A percentile compares a stretch with the other conserved stretches of the same genome.
Evolutionary conservation across 2,797 vertebrate genomes (phyloP).

Genomic region (Mionectes olivaceus): DNA sequence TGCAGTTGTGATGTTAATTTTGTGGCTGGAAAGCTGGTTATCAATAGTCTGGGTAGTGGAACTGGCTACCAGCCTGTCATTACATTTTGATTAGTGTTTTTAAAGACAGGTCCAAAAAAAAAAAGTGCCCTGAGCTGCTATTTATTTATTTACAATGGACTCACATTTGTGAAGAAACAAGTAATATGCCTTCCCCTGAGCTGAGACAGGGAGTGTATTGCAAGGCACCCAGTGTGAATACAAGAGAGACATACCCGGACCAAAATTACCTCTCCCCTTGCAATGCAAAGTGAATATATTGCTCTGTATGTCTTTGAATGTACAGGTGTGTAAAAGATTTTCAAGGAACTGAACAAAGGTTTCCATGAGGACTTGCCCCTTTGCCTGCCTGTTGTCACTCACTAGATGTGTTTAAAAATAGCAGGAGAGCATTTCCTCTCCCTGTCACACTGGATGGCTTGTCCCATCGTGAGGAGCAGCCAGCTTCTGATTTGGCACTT

Average conservation of each 20-base stretch:
- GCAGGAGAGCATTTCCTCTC: neutral
- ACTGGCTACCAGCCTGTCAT: constrained; percentile 56
- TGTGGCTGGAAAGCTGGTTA: constrained; percentile 49
- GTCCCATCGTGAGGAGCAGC: neutral
- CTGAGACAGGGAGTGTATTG: constrained; percentile 7
- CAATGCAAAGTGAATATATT: neutral
- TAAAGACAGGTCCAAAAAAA: constrained; percentile 36
- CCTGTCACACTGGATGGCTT: fast-evolving
- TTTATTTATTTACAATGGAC: constrained; percentile 46
- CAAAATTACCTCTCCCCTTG: neutral
- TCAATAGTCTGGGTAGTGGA: constrained; percentile 21
- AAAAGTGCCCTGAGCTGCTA: constrained; percentile 30
- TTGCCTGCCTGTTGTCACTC: neutral
- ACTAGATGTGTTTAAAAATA: neutral
- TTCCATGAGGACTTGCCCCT: neutral
- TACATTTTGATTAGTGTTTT: constrained; percentile 59
- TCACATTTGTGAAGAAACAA: constrained; percentile 42
- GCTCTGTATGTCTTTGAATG: neutral
- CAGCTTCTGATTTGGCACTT: neutral
- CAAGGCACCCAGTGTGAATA: neutral
- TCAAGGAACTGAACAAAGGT: neutral
- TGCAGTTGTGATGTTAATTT: constrained; percentile 5
- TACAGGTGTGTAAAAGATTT: neutral
- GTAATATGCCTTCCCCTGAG: neutral
- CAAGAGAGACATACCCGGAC: neutral